Evolutionary conservation across 2,113 vertebrate genomes (phyloP), one percentile per base, ranked within the genome.

Genomic region (Mixornis gularis): DNA sequence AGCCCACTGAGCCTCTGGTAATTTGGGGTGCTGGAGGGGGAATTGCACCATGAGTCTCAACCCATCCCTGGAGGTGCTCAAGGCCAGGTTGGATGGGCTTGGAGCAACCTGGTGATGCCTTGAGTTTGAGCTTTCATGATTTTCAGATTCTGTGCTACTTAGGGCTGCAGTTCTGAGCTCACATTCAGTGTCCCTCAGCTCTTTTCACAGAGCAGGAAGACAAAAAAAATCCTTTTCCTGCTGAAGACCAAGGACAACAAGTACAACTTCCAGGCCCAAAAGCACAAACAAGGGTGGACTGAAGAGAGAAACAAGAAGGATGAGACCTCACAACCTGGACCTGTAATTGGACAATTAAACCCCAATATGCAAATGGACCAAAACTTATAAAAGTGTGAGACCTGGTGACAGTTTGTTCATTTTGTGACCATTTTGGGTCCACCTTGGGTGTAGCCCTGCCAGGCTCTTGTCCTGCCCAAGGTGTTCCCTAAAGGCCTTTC

Each of bases 101-200:
- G 70, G 62, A 53, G 40, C 24, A 18, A 1, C 1, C 52, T 53
- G 53, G 38, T 58, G 55, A 24, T 58, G n/a, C 21, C 55, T 24
- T 5, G 9, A 34, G 21, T 58, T 34, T 58, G 9, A 34, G 9
- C 6, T 34, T 58, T 58, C 9, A 16, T 24, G n/a, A 16, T 24
- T 56, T 24, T 17, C 14, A 34, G n/a, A 25, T 7, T 34, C 22
- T 34, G 9, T 58, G 56, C n/a, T 25, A 14, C n/a, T 14, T 4
- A 25, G 56, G 21, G 56, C 13, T 25, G 56, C n/a, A 34, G n/a
- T 3, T 34, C 56, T 58, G n/a, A 58, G n/a, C 52, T 56, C 32
- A 56, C 20, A n/a, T 9, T 15, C 3, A 56, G 20, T 13, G 20
- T 6, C 1, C n/a, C 4, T 22, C 2, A n/a, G 13, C 32, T 56